Percentiles rank a stretch among this genome's conserved stretches.
phyloP scores from a whole-genome alignment of 2,113 vertebrate genomes.

The Pholis gunnellus region DNA sequence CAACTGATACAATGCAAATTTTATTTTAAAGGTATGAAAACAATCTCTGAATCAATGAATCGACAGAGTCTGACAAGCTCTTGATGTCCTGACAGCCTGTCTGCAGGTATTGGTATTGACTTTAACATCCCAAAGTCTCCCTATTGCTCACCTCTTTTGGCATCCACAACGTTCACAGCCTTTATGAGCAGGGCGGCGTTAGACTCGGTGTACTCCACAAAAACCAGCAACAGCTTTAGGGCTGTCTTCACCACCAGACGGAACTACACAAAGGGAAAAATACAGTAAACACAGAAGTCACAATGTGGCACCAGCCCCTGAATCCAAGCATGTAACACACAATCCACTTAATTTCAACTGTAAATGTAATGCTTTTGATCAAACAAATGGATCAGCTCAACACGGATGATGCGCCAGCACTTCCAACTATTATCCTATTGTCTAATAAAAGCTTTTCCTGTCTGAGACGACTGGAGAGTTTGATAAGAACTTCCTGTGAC shows the following conservation, averaged over 20 bases:
- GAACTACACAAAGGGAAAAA: slow-evolving; percentile 83
- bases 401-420: background rate
- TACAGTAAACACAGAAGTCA: background rate
- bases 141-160: slow-evolving; percentile 86
- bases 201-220: slow-evolving; percentile 95
- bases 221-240: slow-evolving; percentile 95
- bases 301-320: background rate
- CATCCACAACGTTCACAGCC: slow-evolving; percentile 87
- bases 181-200: slow-evolving; percentile 89
- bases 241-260: slow-evolving; percentile 97
- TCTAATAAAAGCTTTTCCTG: slow-evolving; percentile 45
- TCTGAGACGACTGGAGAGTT: slow-evolving; percentile 29
- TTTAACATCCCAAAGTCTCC: background rate
- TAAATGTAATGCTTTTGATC: background rate
- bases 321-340: background rate
- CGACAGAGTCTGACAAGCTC: background rate
- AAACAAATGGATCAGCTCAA: background rate
- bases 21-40: background rate
- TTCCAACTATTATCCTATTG: background rate
- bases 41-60: background rate
- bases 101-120: background rate
- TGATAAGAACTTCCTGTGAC: slow-evolving; percentile 52
- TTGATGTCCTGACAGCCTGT: background rate
- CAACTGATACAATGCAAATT: background rate
- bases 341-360: background rate